A percentile compares a stretch with the other conserved stretches of the same genome.
Evolutionary conservation across 2,113 vertebrate genomes (phyloP).

Genomic region (Aepyceros melampus): DNA sequence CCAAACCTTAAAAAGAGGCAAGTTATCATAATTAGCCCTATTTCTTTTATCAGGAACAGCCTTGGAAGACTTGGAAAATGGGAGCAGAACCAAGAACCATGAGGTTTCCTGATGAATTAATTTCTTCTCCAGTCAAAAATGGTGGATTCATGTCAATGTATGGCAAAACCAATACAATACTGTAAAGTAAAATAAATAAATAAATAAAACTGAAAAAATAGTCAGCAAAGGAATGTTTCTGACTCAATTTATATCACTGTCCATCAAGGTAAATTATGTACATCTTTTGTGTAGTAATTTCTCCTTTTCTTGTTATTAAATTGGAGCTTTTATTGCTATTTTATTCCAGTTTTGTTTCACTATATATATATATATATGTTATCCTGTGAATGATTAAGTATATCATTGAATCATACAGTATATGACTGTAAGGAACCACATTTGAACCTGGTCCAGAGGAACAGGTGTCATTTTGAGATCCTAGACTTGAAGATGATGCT

Average conservation of each 20-base stretch:
- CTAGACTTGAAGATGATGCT: not conserved
- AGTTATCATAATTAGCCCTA: not conserved
- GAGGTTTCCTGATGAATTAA: not conserved
- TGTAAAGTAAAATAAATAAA: no score
- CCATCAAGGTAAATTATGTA: not conserved
- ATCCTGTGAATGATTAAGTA: not conserved
- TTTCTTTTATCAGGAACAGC: not conserved
- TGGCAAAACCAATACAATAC: no score
- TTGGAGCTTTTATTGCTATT: not conserved
- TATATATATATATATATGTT: not conserved
- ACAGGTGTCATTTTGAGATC: not conserved
- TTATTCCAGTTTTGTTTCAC: not conserved
- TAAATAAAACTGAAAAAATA: not conserved
- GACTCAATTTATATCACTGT: not conserved
- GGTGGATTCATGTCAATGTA: no score
- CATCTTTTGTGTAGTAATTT: not conserved
- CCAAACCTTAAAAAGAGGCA: not conserved
- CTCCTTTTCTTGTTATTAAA: not conserved
- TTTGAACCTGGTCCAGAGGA: not conserved
- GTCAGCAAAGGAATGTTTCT: not conserved
- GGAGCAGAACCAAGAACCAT: not conserved
- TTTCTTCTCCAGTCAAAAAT: not conserved
- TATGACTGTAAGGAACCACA: not conserved
- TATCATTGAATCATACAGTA: not conserved
- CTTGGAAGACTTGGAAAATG: not conserved